Base-by-base conservation (phyloP, 2,113 vertebrate genomes). In the Cacatua alba region DNA sequence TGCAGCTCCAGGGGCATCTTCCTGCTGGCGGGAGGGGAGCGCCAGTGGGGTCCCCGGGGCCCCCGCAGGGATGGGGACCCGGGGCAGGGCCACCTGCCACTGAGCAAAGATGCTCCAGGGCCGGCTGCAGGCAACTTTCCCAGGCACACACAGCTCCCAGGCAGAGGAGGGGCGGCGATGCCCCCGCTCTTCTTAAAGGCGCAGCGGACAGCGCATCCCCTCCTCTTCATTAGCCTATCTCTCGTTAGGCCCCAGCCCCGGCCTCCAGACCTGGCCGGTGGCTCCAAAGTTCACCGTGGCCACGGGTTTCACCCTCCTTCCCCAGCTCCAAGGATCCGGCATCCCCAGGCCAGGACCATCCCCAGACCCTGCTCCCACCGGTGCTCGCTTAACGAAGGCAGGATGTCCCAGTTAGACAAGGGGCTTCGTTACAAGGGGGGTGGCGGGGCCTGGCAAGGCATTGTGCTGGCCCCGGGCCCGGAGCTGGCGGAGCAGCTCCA, bases 111-210 rank as follows among this genome's bases (percentile, higher is more conserved):
- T 94, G 86, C 87, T 92, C 64, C 90, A 67, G 85, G 92, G 88
- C 59, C 2, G 46, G 63, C 81, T 81, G 69, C 62, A 88, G 81
- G 86, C 82, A 92, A 83, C 92, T 94, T 96, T 97, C 94, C 93
- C 95, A 97, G 91, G 71, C 90, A 86, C 93, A 76, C 35, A 23
- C 86, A 92, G 91, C 89, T 96, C 80, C 57, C 76, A 71, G 78
- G 82, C 81, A 83, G 82, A 86, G 94, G 88, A 96, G 88, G 86
- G 86, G 94, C 8, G 1, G 94, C 10, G 71, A 52, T 92, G 85
- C 65, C 91, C 94, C 85, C 33, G 2, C 84, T 94, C 84, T 77
- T 95, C 93, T 97, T 96, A 97, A 95, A 97, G 95, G 93, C 80
- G 11, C 92, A 94, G 88, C 70, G 75, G 81, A 55, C 88, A 62